Base-by-base conservation (phyloP, 23 tunicate genomes). In the Styela plicata region DNA sequence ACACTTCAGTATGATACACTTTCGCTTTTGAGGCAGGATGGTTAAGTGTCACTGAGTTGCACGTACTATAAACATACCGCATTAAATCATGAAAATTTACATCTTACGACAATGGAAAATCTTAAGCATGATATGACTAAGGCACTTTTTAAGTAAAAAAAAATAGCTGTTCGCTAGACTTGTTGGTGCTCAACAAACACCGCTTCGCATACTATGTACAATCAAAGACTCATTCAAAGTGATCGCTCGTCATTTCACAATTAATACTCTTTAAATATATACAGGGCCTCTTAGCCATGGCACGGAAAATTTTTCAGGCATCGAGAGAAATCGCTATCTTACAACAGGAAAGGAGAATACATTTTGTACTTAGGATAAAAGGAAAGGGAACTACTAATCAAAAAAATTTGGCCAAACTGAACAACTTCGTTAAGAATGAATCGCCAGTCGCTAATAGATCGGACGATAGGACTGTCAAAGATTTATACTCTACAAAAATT, bases 271-370 rank as follows among this genome's bases (percentile, higher is more conserved):
- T 71, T 34, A 68, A 31, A 23, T 68, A 71, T 71, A 71, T 71
- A 71, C 77, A 71, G 77, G 77, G 77, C 77, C 77, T 16, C 77
- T 71, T 26, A 19, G 36, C 32, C 24, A 31, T 26, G 37, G 77
- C 35, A 30, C 34, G 24, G 37, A 44, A 44, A 44, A 44, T 44
- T 44, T 44, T 44, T 13, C 7, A 13, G 57, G 10, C 7, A 5
- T 44, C 13, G 57, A 44, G 57, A 44, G 57, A 44, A 44, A 44
- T 44, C 71, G 31, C 71, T 25, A 66, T 30, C 29, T 27, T 71
- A 71, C 77, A 71, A 71, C 77, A 71, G 77, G 77, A 71, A 71
- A 71, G 77, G 29, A 34, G 34, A 71, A 71, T 71, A 33, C 24
- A 34, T 34, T 71, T 71, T 71, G 77, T 71, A 71, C 77, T 44